Conservation (phyloP, 1,140 invertebrate genomes). For the Megalopta genalis region DNA sequence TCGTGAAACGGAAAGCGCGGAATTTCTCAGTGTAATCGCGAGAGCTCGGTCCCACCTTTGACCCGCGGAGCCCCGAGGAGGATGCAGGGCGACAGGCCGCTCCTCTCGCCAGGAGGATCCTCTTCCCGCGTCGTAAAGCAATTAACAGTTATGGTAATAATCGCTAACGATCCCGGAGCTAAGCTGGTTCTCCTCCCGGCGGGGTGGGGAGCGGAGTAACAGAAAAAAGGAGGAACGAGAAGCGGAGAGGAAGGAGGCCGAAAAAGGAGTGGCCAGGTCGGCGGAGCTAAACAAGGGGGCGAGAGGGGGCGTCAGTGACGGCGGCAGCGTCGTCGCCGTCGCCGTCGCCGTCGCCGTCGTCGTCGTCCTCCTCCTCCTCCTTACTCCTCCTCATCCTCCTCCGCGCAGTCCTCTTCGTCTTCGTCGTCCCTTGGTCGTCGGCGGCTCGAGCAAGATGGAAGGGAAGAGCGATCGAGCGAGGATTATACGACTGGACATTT, state of each 20-base stretch:
- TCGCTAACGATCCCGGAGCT: constrained; percentile 31
- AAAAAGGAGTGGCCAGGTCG: constrained; percentile 38
- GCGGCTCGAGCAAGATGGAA: constrained; percentile 26
- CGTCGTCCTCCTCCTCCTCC: too few species aligned
- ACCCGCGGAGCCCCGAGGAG: background rate
- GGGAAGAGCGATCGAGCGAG: constrained; percentile 70
- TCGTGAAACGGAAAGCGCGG: too few species aligned
- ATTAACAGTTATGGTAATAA: constrained; percentile 54
- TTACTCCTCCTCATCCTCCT: too few species aligned
- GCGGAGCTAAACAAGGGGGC: constrained; percentile 18
- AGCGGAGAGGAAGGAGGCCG: constrained; percentile 30
- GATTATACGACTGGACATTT: constrained; percentile 78
- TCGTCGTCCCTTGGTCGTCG: background rate
- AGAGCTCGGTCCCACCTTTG: background rate
- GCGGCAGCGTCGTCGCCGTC: background rate
- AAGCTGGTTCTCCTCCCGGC: background rate
- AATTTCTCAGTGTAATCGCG: too few species aligned
- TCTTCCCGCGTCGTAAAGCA: constrained; percentile 29
- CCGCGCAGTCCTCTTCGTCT: too few species aligned
- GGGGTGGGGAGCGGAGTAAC: background rate
- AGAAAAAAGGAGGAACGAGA: constrained; percentile 26
- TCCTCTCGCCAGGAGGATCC: background rate
- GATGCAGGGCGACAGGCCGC: background rate
- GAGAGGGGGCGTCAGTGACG: constrained; percentile 13
- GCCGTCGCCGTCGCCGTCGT: background rate